Conservation (phyloP, 1,140 invertebrate species). For the Mycetomoellerius zeteki region DNA sequence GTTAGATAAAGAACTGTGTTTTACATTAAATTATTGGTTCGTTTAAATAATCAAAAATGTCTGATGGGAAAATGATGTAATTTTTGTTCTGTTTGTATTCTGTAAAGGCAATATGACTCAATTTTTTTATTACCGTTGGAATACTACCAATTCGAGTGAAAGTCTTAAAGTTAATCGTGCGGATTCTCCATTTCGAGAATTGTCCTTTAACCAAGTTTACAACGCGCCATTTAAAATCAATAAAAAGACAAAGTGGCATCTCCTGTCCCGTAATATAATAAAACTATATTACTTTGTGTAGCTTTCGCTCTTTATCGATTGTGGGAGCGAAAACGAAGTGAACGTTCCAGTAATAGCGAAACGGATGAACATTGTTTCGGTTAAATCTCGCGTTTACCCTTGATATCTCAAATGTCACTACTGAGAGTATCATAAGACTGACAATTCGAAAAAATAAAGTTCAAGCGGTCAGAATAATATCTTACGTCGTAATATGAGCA, state of each 20-base stretch:
- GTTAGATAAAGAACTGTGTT: not conserved
- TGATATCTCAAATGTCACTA: not conserved
- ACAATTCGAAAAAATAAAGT: conserved; percentile 53
- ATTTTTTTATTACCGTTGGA: conserved; percentile 35
- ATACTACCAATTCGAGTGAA: conserved; percentile 30
- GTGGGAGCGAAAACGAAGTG: not conserved
- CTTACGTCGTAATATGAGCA: conserved; percentile 74
- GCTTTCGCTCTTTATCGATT: conserved; percentile 46
- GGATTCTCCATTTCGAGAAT: conserved; percentile 3
- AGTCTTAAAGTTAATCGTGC: conserved; percentile 31
- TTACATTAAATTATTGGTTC: not conserved
- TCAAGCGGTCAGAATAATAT: conserved; percentile 59
- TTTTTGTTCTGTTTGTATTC: not conserved
- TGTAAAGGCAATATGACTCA: conserved; percentile 6
- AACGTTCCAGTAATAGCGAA: conserved; percentile 13
- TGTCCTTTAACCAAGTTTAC: conserved; percentile 56
- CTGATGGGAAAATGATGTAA: not conserved
- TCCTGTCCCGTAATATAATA: conserved; percentile 36
- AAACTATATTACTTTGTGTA: conserved; percentile 49
- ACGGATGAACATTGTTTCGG: not conserved
- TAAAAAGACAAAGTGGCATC: conserved; percentile 33
- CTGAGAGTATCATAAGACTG: conserved; percentile 15
- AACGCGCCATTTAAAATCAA: conserved; percentile 31
- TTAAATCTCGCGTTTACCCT: conserved; percentile 7
- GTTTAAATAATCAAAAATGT: not conserved